Base-by-base conservation (phyloP, 2,888 invertebrate species). In the Rhopalosiphum nymphaeae region DNA sequence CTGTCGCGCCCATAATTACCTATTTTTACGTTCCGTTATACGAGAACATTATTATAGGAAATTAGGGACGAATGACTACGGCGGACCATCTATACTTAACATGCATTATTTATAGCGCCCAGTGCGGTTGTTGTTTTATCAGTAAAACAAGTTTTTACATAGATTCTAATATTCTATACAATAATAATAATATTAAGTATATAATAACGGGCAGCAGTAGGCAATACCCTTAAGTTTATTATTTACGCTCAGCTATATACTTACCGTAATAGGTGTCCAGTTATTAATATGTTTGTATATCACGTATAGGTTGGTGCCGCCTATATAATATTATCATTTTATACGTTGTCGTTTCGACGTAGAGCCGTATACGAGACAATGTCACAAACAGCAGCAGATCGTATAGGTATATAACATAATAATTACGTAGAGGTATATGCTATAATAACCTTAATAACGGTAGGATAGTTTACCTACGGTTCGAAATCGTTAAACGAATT, bases 11-110 rank as follows among this genome's bases (percentile, higher is more conserved):
- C 86, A 29, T 46, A 16, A 78, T 46, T 46, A 4, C 46, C 29
- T 49, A 46, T 86, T 49, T 86, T 86, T 86, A 86, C 86, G 86
- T 44, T 49, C 86, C 86, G 46, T 86, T 86, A 86, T 78, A 78
- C 36, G 44, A 46, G 44, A 46, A 46, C 36, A 36, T 78, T 78
- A 78, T 36, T 36, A 78, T 42, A 78, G 36, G 78, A 78, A 78
- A 78, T 78, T 78, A 78, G 78, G 78, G 78, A 78, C 78, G 36
- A 78, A 78, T 78, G 21, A 36, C 21, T 21, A 42, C n/a, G 13
- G 36, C 36, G 9, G 36, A 78, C 21, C 36, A 78, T 2, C 21
- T 36, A 61, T 78, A 78, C 78, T 36, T 78, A 36, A 36, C 78
- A 78, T 78, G 36, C 46, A 46, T 86, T 36, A 78, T 78, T 21